Evolutionary conservation across 2,113 vertebrate genomes (phyloP).

Genomic region (Triplophysa rosa): DNA sequence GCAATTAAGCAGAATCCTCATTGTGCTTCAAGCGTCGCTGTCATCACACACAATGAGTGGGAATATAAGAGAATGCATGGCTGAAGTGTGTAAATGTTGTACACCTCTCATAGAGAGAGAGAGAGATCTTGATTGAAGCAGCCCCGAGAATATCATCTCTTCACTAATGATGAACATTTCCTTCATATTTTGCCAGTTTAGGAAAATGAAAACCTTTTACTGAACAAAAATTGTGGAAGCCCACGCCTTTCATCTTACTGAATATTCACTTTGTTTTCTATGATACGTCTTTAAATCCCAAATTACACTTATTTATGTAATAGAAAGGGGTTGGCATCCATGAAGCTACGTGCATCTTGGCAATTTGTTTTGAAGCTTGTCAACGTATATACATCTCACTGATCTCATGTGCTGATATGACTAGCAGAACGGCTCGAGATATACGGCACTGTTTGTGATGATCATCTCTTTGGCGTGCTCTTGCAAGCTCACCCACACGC

Average conservation of each 20-base stretch:
- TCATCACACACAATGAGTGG: conserved; percentile 37
- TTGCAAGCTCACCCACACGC: conserved; percentile 10
- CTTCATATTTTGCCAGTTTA: conserved; percentile 26
- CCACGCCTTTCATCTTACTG: conserved; percentile 57
- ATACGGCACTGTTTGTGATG: not conserved
- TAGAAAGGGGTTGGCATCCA: conserved; percentile 48
- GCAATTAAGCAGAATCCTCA: conserved; percentile 4
- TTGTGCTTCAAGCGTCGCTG: conserved; percentile 4
- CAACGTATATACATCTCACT: conserved; percentile 61
- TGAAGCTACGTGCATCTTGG: conserved; percentile 43
- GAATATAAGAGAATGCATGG: conserved; percentile 37
- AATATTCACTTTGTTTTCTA: conserved; percentile 51
- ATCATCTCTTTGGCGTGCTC: conserved; percentile 21
- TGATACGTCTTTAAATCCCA: conserved; percentile 63
- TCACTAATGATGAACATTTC: conserved; percentile 49
- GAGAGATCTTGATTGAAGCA: conserved; percentile 17
- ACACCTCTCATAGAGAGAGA: conserved; percentile 36
- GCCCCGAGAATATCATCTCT: conserved; percentile 41
- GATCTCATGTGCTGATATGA: conserved; percentile 60
- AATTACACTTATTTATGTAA: conserved; percentile 52
- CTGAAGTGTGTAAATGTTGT: conserved; percentile 47
- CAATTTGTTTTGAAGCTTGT: conserved; percentile 39
- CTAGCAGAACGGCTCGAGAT: conserved; percentile 50
- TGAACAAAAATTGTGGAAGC: not conserved
- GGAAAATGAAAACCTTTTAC: conserved; percentile 42